phyloP scores from a whole-genome alignment of 2,113 vertebrate genomes.

The Guaruba guarouba region DNA sequence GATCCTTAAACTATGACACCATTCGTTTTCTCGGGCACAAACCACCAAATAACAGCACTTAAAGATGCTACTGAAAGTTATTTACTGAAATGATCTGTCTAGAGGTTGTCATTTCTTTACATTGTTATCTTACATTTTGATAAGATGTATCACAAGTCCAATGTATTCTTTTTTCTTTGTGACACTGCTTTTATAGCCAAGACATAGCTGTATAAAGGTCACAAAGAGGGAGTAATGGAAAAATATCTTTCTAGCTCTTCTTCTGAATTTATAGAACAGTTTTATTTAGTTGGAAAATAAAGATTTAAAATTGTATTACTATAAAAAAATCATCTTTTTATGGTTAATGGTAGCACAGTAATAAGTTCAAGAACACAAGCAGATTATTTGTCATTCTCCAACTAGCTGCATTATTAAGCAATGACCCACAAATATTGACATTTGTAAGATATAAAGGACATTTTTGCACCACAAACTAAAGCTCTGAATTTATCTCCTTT shows the following conservation, averaged over 20 bases:
- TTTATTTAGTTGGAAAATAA: constrained; percentile 2
- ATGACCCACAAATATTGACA: neutral
- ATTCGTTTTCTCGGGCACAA: neutral
- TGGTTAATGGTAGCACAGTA: neutral
- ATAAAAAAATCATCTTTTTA: neutral
- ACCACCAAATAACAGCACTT: neutral
- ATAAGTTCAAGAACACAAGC: neutral
- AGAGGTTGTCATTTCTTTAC: constrained; percentile 45
- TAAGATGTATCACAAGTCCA: constrained; percentile 39
- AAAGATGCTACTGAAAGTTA: constrained; percentile 15
- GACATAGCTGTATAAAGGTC: constrained; percentile 19
- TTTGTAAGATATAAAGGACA: neutral
- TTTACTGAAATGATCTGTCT: constrained; percentile 43
- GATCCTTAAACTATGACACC: neutral
- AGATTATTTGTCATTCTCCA: neutral
- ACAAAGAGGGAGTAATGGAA: neutral
- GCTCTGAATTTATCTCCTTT: neutral
- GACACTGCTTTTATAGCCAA: constrained; percentile 25
- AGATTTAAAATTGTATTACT: neutral
- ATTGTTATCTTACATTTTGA: constrained; percentile 25
- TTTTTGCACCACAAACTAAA: neutral
- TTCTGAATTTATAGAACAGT: neutral
- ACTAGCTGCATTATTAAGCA: neutral
- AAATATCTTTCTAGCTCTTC: neutral
- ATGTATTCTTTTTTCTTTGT: neutral